Base-by-base conservation (phyloP, 2,888 invertebrate species). In the Rhingia campestris region DNA sequence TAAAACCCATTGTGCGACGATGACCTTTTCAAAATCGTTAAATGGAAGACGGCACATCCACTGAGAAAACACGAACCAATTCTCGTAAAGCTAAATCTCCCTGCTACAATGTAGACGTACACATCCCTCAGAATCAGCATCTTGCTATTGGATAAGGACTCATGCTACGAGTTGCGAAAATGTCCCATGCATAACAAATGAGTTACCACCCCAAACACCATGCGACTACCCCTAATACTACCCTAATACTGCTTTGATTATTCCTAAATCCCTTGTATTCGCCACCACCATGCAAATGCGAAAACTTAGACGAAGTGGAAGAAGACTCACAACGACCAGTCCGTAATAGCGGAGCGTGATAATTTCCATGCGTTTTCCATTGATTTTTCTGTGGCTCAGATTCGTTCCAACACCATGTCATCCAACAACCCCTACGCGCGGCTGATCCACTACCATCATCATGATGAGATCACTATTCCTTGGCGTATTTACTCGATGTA, bases 131-230 rank as follows among this genome's bases (percentile, higher is more conserved):
- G 39, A 10, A 14, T 32, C n/a, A 39, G 14, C 22, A 9, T 10
- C 22, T 47, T 53, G 30, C 72, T 35, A 37, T 4, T 37, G 22
- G n/a, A 22, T 2, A 22, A 22, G 22, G 22, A 22, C 39, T 33
- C 22, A 10, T 22, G 22, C 37, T 61, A 45, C 33, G 63, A 30
- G n/a, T 47, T 41, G 22, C 43, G 49, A 12, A 58, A 66, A 41
- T 56, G 74, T 66, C 74, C 64, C 64, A 74, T 74, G 74, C 74
- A 74, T 74, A 74, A 56, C 74, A 74, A 74, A 74, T 74, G 66
- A 74, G 74, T 30, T 47, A 14, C n/a, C 41, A 54, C 74, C 37
- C 14, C 32, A 58, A 22, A 45, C 22, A 30, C 1, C 12, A 30
- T 22, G 22, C 47, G 49, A 32, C 41, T 45, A 45, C 47, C 33